Evolutionary conservation across 2,888 invertebrate species (phyloP).

Genomic region (Orthosia gothica): DNA sequence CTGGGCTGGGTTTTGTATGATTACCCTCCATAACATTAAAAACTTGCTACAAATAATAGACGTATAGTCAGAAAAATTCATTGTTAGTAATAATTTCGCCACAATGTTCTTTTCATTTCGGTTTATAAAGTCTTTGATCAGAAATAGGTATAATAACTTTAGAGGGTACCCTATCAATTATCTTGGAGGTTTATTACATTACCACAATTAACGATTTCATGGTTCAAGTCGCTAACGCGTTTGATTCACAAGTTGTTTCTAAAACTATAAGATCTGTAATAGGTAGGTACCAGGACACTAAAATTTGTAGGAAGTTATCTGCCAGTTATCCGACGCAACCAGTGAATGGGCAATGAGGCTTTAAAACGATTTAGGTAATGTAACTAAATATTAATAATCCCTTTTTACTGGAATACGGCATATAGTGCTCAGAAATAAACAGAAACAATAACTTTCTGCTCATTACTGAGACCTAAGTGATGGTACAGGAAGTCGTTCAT

Average conservation of each 20-base stretch:
- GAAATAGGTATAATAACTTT: neutral
- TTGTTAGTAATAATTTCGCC: no score
- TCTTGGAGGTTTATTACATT: neutral
- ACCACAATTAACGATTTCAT: neutral
- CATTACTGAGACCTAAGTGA: slow-evolving; percentile 35
- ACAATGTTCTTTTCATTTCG: no score
- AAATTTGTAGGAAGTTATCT: neutral
- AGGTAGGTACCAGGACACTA: neutral
- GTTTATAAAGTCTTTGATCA: no score
- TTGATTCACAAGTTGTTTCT: neutral
- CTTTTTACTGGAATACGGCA: neutral
- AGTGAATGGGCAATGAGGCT: neutral
- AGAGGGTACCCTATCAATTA: no score
- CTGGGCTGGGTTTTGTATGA: no score
- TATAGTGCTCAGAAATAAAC: slow-evolving; percentile 3
- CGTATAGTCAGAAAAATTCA: no score
- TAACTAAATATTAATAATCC: neutral
- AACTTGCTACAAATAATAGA: no score
- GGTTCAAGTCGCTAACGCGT: neutral
- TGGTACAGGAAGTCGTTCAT: slow-evolving; percentile 37
- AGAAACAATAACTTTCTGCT: slow-evolving; percentile 26
- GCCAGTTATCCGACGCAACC: neutral
- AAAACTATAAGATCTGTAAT: neutral
- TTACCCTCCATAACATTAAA: no score
- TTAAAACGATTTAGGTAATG: neutral